Base-by-base conservation (phyloP, 2,888 invertebrate species). In the Drosophila meridiana region DNA sequence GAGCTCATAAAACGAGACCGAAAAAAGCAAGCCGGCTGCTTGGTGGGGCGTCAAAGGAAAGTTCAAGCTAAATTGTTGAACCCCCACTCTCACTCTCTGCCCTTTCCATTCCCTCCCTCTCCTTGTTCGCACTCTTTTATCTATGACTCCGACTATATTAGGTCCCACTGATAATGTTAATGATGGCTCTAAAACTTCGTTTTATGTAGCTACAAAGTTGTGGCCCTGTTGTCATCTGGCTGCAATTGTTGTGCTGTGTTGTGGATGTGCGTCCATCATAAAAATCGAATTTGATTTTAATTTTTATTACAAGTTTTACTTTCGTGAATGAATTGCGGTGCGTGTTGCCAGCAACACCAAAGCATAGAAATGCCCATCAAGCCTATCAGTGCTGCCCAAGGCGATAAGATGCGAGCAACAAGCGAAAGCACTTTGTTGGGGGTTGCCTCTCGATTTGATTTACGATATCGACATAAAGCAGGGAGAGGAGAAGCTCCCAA, bases 271-370 rank as follows among this genome's bases (percentile, higher is more conserved):
- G 73, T 68, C 65, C 59, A 48, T 64, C 78, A 73, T 85, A 77
- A 85, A 85, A 87, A 76, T 69, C 60, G 69, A 80, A 80, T 82
- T 85, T 76, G 82, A 86, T 80, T 87, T 83, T 78, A 73, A 78
- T 78, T 88, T 85, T 82, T 79, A 85, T 81, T 76, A 75, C 87
- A 81, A 85, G 76, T 83, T 83, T 87, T 83, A 85, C 79, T 81
- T 87, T 87, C 56, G 43, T 78, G 64, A 80, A 80, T 83, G 80
- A 69, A 58, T 56, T 69, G 70, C 65, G 20, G 52, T 20, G 26
- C 59, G 56, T 47, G 36, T 38, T 28, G 53, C 26, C 14, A 63
- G 58, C 45, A 30, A 36, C 43, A n/a, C 20, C 45, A 28, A 28
- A 4, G 30, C 61, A 14, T 7, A 14, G n/a, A n/a, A 66, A 64